Conservation (phyloP, 1,140 invertebrate species). For the Dendroctonus valens region DNA sequence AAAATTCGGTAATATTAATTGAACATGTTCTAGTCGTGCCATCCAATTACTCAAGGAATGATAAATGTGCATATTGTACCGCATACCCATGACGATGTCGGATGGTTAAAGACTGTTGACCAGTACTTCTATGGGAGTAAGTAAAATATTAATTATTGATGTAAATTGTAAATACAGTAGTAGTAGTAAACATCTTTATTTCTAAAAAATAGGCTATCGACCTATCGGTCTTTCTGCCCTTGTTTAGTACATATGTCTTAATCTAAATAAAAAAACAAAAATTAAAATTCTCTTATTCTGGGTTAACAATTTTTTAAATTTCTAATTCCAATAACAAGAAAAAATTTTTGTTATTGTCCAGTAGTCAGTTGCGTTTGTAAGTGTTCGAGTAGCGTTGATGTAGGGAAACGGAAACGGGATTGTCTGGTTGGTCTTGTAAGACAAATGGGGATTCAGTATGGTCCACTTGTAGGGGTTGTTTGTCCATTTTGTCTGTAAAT, state of each 20-base stretch:
- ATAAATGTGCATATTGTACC: slow-evolving; percentile 76
- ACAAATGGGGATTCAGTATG: too few relatives aligned
- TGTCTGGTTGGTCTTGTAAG: too few relatives aligned
- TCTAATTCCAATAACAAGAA: too few relatives aligned
- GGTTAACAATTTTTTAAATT: too few relatives aligned
- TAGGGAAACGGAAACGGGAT: too few relatives aligned
- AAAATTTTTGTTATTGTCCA: too few relatives aligned
- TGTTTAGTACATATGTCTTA: background rate
- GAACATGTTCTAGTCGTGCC: slow-evolving; percentile 58
- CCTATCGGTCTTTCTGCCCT: background rate
- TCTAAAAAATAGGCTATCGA: background rate
- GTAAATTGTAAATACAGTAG: background rate
- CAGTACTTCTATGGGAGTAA: slow-evolving; percentile 78
- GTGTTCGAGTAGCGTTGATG: too few relatives aligned
- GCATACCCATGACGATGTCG: slow-evolving; percentile 78
- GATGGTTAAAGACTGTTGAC: slow-evolving; percentile 84
- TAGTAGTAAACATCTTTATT: background rate
- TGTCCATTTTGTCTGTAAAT: too few relatives aligned
- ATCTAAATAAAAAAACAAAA: too few relatives aligned
- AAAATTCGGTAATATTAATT: slow-evolving; percentile 52
- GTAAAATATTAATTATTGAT: slow-evolving; percentile 31
- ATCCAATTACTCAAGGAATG: slow-evolving; percentile 51
- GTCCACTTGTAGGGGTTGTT: too few relatives aligned
- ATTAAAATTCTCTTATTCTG: too few relatives aligned
- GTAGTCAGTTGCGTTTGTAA: too few relatives aligned